Base-by-base conservation (phyloP, 2,888 invertebrate genomes). In the Nineta flava region DNA sequence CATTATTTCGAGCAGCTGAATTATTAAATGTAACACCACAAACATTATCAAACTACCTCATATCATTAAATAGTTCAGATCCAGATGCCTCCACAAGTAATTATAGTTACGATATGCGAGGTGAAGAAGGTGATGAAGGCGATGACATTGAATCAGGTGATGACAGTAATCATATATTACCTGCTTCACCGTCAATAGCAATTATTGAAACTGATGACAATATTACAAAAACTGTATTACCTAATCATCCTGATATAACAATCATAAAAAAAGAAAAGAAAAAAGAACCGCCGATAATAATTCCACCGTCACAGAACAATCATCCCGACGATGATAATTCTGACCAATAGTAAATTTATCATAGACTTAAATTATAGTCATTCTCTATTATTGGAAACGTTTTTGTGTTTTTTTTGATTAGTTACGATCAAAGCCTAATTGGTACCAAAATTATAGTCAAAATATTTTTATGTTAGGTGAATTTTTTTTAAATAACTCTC, bases 21-120 rank as follows among this genome's bases (percentile, higher is more conserved):
- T 80, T 83, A 59, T 68, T 86, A 32, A 85, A 85, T 56, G 84
- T 86, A 47, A 81, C 82, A 53, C 81, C 83, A 51, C 78, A 79
- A 56, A 83, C 83, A 53, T 67, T 86, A 47, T 81, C 83, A 3
- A 82, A 82, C 26, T 84, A 85, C 60, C 62, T 78, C 55, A 74
- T 77, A 55, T 76, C 77, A 42, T 66, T 76, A 56, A 57, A 67
- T 15, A 65, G 67, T n/a, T 63, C 66, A n/a, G 69, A 68, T 52
- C 60, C 69, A 38, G 65, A 64, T 53, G 62, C 59, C 32, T 61
- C 62, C 6, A 31, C 52, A 34, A 56, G 62, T 19, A 55, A 58
- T 12, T 53, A 57, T 21, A 48, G 48, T 26, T 35, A 47, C 35
- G 47, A 47, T 34, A 38, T 47, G n/a, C 17, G 47, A 16, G 58